Base-by-base conservation (phyloP, 1,140 invertebrate species). In the Listronotus oregonensis region DNA sequence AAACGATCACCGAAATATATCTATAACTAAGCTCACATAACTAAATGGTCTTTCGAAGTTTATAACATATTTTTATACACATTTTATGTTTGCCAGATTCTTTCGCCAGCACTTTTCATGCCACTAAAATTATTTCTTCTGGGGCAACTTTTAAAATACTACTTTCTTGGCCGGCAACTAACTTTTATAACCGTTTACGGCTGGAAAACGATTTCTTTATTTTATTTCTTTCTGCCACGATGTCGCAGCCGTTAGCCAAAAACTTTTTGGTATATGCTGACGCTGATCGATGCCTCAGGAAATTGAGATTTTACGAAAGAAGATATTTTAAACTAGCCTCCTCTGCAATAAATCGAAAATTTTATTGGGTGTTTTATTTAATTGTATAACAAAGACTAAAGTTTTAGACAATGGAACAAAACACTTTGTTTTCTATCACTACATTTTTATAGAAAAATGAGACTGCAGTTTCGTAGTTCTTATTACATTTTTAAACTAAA, bases 141-240 rank as follows among this genome's bases (percentile, higher is more conserved):
- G 9, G 44, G 21, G 37, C 2, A 27, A 44, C 42, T 57, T 57
- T 31, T 57, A n/a, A 40, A 54, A 54, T 14, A 37, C 14, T 42
- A 32, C 12, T 15, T 27, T n/a, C 12, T 57, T 40, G 15, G 18
- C 15, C 37, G n/a, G 4, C 21, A 14, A 17, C 18, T 40, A 44
- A 60, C 0, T 60, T 60, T 60, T 60, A 60, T 50, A 50, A 49
- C 46, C 31, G 18, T 60, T 60, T 50, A 60, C 58, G 17, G 12
- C 9, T 8, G 0, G 8, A 15, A 31, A 57, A 43, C 21, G 14
- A 44, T 3, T 57, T 57, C 40, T 57, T 57, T 60, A 39, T 49
- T 60, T 60, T 49, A 49, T 60, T 49, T 60, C 15, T 27, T 27
- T 27, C 21, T 27, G 21, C 21, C 21, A 27, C 21, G 21, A 27